Conservation (phyloP, 2,113 vertebrate genomes). For the Atlantisia rogersi region DNA sequence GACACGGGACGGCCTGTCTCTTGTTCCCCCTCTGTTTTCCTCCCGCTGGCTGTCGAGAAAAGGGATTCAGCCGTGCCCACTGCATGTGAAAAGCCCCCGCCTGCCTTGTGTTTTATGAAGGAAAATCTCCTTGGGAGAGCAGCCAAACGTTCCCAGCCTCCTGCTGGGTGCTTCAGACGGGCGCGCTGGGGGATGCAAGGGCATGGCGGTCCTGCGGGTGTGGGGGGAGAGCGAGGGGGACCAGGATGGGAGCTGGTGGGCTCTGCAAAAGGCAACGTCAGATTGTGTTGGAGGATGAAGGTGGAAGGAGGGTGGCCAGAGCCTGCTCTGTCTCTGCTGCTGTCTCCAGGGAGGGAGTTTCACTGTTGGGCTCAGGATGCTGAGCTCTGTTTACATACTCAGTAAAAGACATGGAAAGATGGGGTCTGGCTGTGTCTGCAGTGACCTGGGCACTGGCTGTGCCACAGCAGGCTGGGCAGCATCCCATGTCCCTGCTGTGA, state of each 20-base stretch:
- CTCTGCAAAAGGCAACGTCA: fast-evolving
- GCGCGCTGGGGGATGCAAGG: neutral
- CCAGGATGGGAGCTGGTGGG: neutral
- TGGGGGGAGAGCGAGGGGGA: neutral
- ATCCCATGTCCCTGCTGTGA: neutral
- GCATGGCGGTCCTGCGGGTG: neutral
- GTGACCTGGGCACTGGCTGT: neutral
- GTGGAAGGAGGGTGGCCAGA: neutral
- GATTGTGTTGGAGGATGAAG: fast-evolving
- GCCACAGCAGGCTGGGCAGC: neutral
- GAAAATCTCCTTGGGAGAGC: constrained; percentile 62
- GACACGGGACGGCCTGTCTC: neutral
- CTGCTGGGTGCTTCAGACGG: constrained; percentile 40
- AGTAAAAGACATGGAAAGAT: fast-evolving
- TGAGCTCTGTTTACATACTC: fast-evolving
- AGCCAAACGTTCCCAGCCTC: constrained; percentile 62
- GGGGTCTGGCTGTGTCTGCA: neutral
- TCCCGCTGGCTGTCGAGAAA: constrained; percentile 43
- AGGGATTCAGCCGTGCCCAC: constrained; percentile 22
- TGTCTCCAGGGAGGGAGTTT: fast-evolving
- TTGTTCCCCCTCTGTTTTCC: neutral
- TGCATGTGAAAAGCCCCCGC: constrained; percentile 21
- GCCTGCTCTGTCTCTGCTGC: neutral
- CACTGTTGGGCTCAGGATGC: fast-evolving
- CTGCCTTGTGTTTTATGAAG: constrained; percentile 42